These are phyloP conservation scores for Hoplodrina ambigua DNA, from an alignment of 2,888 invertebrate species.

Conservation along the genomic window DNA sequence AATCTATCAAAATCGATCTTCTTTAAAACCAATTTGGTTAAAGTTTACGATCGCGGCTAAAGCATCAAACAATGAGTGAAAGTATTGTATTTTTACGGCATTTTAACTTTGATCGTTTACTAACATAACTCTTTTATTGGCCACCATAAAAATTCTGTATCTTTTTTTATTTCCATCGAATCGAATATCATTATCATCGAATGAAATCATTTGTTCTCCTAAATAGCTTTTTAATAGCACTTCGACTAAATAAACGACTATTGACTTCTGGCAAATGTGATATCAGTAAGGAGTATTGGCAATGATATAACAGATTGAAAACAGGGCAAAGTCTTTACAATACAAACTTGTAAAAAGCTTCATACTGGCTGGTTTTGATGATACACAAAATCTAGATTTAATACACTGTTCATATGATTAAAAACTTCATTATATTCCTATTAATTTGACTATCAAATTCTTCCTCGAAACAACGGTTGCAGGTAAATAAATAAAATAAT, in stretches of 20 bases:
- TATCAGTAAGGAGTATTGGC: conserved; percentile 13
- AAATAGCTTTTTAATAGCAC: conserved; percentile 49
- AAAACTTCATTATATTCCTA: not conserved
- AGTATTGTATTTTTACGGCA: conserved; percentile 82
- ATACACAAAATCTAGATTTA: not conserved
- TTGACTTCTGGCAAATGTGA: conserved; percentile 25
- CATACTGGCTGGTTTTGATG: not conserved
- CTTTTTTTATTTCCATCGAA: conserved; percentile 54
- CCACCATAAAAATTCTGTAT: conserved; percentile 60
- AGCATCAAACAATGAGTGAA: conserved; percentile 85
- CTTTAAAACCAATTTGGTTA: conserved; percentile 86
- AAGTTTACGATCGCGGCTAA: conserved; percentile 82
- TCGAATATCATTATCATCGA: conserved; percentile 54
- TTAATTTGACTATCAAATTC: not conserved
- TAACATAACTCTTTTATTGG: conserved; percentile 80
- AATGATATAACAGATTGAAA: conserved; percentile 14
- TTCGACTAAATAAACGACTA: conserved; percentile 26
- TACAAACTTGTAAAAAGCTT: not conserved
- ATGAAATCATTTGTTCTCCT: conserved; percentile 53
- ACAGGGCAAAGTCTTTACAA: conserved; percentile 23
- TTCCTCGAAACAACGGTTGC: not conserved
- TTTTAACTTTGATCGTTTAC: conserved; percentile 84
- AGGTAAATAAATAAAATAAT: conserved; percentile 23
- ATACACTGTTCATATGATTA: not conserved
- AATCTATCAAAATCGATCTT: conserved; percentile 63